Conservation (phyloP, 2,888 invertebrate genomes). For the Eilema caniola region DNA sequence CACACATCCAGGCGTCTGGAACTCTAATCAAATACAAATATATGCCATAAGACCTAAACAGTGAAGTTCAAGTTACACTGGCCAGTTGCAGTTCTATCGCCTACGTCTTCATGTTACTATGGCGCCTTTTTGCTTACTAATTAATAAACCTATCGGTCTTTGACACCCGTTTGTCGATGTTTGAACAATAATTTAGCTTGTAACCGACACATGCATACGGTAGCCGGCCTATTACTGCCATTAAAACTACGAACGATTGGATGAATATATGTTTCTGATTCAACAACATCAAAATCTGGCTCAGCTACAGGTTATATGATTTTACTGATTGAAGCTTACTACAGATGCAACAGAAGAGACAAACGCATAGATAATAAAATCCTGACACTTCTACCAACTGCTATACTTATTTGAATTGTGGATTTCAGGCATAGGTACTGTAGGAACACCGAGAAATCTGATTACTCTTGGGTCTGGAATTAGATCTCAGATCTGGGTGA, state of each 20-base stretch:
- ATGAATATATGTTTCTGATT: neutral
- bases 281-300: neutral
- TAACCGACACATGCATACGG: constrained; percentile 51
- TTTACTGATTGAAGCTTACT: neutral
- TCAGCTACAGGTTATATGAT: neutral
- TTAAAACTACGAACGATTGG: neutral
- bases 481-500: no score
- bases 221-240: constrained; percentile 23
- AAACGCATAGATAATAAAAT: neutral
- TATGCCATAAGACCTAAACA: constrained; percentile 47
- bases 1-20: constrained; percentile 58
- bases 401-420: no score
- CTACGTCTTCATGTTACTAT: constrained; percentile 67
- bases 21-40: constrained; percentile 45
- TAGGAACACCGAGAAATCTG: no score
- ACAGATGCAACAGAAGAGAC: neutral
- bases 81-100: constrained; percentile 64
- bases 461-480: no score
- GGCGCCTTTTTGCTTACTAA: constrained; percentile 80
- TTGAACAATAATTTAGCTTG: constrained; percentile 68
- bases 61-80: constrained; percentile 54
- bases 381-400: neutral
- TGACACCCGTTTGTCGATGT: constrained; percentile 70
- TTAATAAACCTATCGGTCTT: constrained; percentile 83
- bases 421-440: no score